phyloP scores from a whole-genome alignment of 2,797 vertebrate genomes.

The Silurus lanzhouensis region DNA sequence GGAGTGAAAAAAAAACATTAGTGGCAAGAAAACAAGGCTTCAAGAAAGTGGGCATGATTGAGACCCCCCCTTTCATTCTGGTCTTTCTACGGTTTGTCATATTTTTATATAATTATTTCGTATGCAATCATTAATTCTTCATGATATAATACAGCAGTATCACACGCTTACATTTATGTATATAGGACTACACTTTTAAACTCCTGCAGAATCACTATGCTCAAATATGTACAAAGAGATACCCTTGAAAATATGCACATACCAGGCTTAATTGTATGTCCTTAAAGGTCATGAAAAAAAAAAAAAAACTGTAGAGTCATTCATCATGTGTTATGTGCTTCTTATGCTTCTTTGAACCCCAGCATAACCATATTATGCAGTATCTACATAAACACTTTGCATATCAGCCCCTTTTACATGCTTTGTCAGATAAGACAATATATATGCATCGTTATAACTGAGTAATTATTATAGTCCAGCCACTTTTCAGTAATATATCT shows the following conservation, averaged over 20 bases:
- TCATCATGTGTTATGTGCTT: not conserved
- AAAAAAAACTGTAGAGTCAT: not conserved
- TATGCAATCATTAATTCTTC: not conserved
- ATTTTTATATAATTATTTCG: too few relatives aligned
- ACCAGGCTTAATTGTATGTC: not conserved
- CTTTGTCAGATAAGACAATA: slow-evolving; percentile 2
- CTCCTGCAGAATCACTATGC: not conserved
- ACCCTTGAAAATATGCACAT: not conserved
- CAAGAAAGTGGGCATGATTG: too few relatives aligned
- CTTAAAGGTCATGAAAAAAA: slow-evolving; percentile 8
- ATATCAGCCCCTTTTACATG: not conserved
- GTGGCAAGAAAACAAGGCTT: too few relatives aligned
- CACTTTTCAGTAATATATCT: not conserved
- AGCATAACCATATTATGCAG: not conserved
- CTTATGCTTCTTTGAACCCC: slow-evolving; percentile 4
- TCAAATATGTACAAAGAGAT: not conserved
- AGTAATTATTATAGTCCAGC: not conserved
- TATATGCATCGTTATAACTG: not conserved
- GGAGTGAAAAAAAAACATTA: not conserved
- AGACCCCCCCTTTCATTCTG: not conserved
- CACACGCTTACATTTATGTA: not conserved
- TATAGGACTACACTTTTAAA: not conserved
- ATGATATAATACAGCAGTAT: not conserved
- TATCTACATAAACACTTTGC: not conserved
- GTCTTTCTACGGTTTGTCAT: too few relatives aligned